Evolutionary conservation across 2,113 vertebrate genomes (phyloP), one percentile per base, ranked within the genome.

Genomic region (Leucosticte australis): DNA sequence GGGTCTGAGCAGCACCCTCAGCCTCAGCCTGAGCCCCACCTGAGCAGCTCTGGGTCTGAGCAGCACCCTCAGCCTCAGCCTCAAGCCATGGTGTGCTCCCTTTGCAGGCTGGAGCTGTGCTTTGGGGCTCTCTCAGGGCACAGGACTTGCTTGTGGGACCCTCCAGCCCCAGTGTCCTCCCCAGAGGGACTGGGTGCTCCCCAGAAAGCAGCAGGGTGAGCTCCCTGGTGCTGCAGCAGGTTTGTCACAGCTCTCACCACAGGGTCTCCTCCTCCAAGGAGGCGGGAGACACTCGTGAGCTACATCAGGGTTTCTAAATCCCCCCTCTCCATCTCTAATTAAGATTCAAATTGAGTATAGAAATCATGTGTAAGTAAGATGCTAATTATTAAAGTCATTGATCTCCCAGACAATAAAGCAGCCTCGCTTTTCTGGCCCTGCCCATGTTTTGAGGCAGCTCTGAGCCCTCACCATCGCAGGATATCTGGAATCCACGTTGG

Each of bases 331-430:
- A 15, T 42, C 50, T 53, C 94, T 95, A 95, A 97, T 96, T 96
- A 96, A 96, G 74, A 94, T 95, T 97, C 94, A 89, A 89, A 95
- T 95, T 92, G 87, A 89, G 84, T 64, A 46, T 79, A 89, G 89
- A 92, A 95, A 95, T 96, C 71, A 92, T 87, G 81, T 95, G 94
- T 95, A 96, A 97, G 95, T 89, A 96, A 96, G 93, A 95, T 85
- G 93, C 96, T 97, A 94, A 96, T 97, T 95, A 96, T 95, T 92
- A 90, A 95, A 95, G 91, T 88, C 96, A 73, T 95, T 95, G 91
- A 91, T 96, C 87, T 95, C 84, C 87, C 75, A 96, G 93, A 96
- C 94, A 94, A 95, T 94, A 91, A 91, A 89, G 91, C 89, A 85
- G 84, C 21, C 37, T 60, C 0, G 2, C 42, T 73, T 85, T 65